Conservation (phyloP, 2,113 vertebrate genomes). For the Triplophysa tibetana region DNA sequence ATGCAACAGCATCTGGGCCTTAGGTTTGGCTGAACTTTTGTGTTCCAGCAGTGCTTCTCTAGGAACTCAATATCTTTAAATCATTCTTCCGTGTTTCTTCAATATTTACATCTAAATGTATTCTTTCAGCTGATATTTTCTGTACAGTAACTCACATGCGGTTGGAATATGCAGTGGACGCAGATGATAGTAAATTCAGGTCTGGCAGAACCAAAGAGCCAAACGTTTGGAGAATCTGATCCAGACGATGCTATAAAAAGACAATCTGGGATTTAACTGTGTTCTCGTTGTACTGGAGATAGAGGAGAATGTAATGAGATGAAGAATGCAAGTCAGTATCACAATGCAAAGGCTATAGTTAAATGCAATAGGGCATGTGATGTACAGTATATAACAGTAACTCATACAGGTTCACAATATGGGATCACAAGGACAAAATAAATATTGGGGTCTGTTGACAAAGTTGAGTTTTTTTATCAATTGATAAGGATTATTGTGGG, state of each 20-base stretch:
- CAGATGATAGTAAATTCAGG: slow-evolving; percentile 12
- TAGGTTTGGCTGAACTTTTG: slow-evolving; percentile 6
- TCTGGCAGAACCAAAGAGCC: neutral
- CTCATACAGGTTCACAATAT: neutral
- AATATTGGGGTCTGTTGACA: neutral
- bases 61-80: slow-evolving; percentile 17
- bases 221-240: neutral
- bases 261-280: slow-evolving; percentile 5
- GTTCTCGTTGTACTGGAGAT: slow-evolving; percentile 14
- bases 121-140: neutral
- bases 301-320: neutral
- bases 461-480: neutral
- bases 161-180: neutral
- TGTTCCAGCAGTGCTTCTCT: neutral
- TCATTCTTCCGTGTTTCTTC: neutral
- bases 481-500: too few relatives aligned
- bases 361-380: neutral
- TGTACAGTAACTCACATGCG: too few relatives aligned
- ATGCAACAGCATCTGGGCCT: slow-evolving; percentile 2
- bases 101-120: slow-evolving; percentile 32
- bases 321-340: slow-evolving; percentile 17
- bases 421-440: neutral
- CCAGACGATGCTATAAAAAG: slow-evolving; percentile 16
- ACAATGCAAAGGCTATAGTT: slow-evolving; percentile 17
- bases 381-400: neutral